These are phyloP conservation scores for Barnardius zonarius DNA, from an alignment of 2,113 vertebrate species.

Conservation along the genomic window DNA sequence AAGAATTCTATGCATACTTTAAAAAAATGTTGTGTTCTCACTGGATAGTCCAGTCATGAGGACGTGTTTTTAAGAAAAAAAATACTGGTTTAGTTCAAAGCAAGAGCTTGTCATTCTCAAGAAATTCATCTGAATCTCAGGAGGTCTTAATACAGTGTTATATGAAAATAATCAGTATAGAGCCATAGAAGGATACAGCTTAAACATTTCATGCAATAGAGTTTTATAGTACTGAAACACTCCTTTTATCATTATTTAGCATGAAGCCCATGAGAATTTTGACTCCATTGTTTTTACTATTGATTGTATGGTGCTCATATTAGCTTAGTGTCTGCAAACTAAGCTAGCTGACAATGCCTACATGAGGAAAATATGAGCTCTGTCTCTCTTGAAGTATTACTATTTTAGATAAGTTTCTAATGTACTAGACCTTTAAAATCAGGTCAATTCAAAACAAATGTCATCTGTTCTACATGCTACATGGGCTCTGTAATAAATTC, in stretches of 20 bases:
- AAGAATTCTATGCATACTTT: background rate
- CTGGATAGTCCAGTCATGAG: background rate
- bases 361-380: background rate
- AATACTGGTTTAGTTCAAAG: background rate
- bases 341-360: background rate
- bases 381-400: background rate
- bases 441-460: background rate
- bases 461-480: background rate
- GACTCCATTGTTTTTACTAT: background rate
- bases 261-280: background rate
- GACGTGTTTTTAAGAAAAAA: background rate
- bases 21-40: background rate
- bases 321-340: background rate
- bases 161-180: background rate
- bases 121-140: background rate
- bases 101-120: background rate
- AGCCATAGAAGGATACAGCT: background rate
- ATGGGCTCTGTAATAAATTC: background rate
- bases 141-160: background rate
- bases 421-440: background rate
- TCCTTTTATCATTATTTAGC: background rate
- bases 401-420: background rate
- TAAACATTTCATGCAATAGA: background rate
- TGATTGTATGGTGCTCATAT: background rate
- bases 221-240: background rate